Evolutionary conservation across 2,888 invertebrate species (phyloP), one percentile per base, ranked within the genome.

Genomic region (Trichogramma evanescens): DNA sequence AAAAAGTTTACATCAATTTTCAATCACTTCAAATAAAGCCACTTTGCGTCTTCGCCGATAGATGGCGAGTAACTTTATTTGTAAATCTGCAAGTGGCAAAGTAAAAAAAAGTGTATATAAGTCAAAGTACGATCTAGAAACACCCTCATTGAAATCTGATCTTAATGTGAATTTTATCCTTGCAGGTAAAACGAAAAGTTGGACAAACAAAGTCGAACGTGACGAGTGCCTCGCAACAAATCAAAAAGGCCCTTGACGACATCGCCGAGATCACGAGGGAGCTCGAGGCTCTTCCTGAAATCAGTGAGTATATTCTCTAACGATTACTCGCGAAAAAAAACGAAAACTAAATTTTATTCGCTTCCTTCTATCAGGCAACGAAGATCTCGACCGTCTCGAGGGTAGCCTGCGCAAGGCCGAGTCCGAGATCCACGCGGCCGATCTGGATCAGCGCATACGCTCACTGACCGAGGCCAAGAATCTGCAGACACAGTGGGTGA

Each of bases 171-270:
- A 26, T n/a, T 10, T n/a, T 50, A 52, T 51, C 56, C 39, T 71
- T 71, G 62, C 69, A 93, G 90, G 85, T 84, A 1, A 80, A 85
- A 66, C 80, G 81, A 63, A 83, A 82, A 72, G 94, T 95, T 38
- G 93, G 92, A 5, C 87, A 91, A 80, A 93, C 95, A 0, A 91
- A 91, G 73, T 89, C 86, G 5, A 91, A 90, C 67, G 91, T 94
- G 0, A 82, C 85, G 55, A 87, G 89, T 68, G 92, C 93, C 0
- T 86, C 89, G 58, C 86, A 87, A 66, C 89, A 91, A 78, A 93
- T 95, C 0, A 82, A 87, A 40, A 88, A 89, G 68, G 91, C 95
- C 1, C 80, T 93, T 50, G 82, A 83, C 6, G 90, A 91, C 65
- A 85, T 97, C 4, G 83, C 89, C 62, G 85, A 84, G 50, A 93